Base-by-base conservation (phyloP, 2,797 vertebrate genomes). In the Tokudaia tokunoshimensis region DNA sequence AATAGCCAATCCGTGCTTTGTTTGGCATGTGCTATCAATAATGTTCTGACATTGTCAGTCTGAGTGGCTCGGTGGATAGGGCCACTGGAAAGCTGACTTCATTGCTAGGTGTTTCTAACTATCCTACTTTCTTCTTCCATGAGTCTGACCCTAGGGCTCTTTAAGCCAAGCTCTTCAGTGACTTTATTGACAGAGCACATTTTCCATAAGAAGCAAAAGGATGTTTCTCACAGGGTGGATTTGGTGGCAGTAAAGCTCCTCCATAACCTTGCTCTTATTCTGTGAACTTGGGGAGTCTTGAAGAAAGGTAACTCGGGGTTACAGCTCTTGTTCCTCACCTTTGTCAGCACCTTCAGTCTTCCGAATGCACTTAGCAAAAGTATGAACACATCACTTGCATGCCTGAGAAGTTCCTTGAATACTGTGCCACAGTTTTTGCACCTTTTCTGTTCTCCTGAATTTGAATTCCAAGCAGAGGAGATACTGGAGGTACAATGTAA, bases 321-420 rank as follows among this genome's bases (percentile, higher is more conserved):
- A 95, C 31, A 93, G 96, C 94, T 84, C 96, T 95, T 75, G 81
- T 94, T 95, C 95, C 94, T 96, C 57, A 87, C 91, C 94, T 96
- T 97, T 96, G 97, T 97, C 98, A 97, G 97, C 97, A 97, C 93
- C 96, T 97, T 96, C 87, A 59, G 87, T 91, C 94, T 96, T 93
- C 93, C 91, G 61, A 93, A 87, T 91, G 93, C 92, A 84, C 95
- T 98, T 97, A 85, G 84, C 44, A 67, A 70, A 94, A 95, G 95
- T 87, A 72, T 57, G 84, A 95, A 47, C 87, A 86, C 76, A 79
- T 91, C 2, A 72, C 89, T 92, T 83, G 94, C 86, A 89, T 90
- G 80, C 95, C 92, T 96, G 87, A 96, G 87, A 94, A 93, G 81
- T 79, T 96, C 96, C 92, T 41, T 79, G 96, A 95, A 79, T 89